Evolutionary conservation across 1,140 invertebrate species (phyloP), one percentile per base, ranked within the genome.

Genomic region (Drosophila quadrilineata): DNA sequence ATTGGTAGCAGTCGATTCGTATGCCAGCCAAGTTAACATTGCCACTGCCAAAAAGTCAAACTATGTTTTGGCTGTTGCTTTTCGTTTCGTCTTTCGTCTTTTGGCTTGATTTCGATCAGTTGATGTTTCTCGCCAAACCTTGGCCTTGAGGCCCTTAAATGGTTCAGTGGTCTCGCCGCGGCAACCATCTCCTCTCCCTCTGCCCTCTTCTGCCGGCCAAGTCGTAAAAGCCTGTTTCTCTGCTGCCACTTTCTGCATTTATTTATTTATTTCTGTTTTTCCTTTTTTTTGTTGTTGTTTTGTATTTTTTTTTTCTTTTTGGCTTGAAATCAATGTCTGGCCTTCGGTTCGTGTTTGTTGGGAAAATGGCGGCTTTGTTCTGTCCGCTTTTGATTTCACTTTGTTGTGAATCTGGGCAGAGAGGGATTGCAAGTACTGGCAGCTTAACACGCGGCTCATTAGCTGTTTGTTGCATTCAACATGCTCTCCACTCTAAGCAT

Each of bases 61-160:
- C n/a, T n/a, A n/a, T n/a, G n/a, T 19, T 12, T 40, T 43, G 21
- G 12, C 36, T 57, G 36, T 53, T 40, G 19, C 5, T 14, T 12
- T 3, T 3, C 17, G 21, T 29, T 17, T 14, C 22, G 31, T 26
- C 49, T 33, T n/a, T n/a, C n/a, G n/a, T n/a, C 46, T 35, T 52
- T 63, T 28, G 48, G 33, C 52, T 35, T 35, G 77, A 71, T 80
- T 84, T 56, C 52, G 75, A 80, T 80, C 76, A 72, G 68, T 84
- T 72, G 50, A 41, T 56, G 62, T 57, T 67, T 56, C 33, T 71
- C 67, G 70, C 71, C n/a, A 88, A 88, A 88, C 85, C 85, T 88
- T 88, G 85, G 85, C 85, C 85, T 88, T 88, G 85, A 88, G 73
- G 85, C 85, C 85, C 85, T 88, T 88, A 88, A 88, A 88, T 86